Evolutionary conservation across 2,888 invertebrate genomes (phyloP), one percentile per base, ranked within the genome.

Genomic region (Pedicia rivosa): DNA sequence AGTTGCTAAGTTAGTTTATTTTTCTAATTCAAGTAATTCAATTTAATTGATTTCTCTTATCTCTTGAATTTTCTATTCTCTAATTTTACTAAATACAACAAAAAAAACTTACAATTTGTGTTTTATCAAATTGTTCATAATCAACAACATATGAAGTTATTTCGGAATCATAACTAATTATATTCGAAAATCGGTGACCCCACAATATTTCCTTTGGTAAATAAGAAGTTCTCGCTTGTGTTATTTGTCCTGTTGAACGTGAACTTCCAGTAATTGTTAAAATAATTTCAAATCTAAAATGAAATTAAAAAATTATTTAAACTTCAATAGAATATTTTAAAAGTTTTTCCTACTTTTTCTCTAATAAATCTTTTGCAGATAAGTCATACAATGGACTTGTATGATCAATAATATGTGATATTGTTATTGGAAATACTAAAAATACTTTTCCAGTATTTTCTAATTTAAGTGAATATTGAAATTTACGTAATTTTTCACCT

Each of bases 341-440:
- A n/a, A n/a, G n/a, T n/a, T n/a, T n/a, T n/a, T n/a, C n/a, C n/a
- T n/a, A n/a, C n/a, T 79, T 69, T 43, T 68, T 72, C 27, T 72
- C 67, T 53, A 78, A 71, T 53, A 88, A 69, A 50, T 86, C 83
- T 44, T 78, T 77, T 0, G 79, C 78, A 1, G 77, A 74, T 49
- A 86, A 70, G 47, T 78, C 74, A 56, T 72, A 82, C 32, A 92
- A 71, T 0, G 91, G 91, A 50, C 86, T 86, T 16, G 58, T 55
- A 8, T 65, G 66, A 50, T 84, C 76, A 43, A 92, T 90, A 40
- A 70, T 68, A 56, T 92, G 91, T 9, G 81, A 78, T 8, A 91
- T 72, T 2, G 83, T 82, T 49, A 84, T 75, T 0, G 91, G 91
- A 90, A 90, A 92, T 26, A 84, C 69, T 29, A 86, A 69, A 49